These are phyloP conservation scores for Eueides isabella DNA, from an alignment of 1,140 invertebrate genomes.

Conservation along the genomic window DNA sequence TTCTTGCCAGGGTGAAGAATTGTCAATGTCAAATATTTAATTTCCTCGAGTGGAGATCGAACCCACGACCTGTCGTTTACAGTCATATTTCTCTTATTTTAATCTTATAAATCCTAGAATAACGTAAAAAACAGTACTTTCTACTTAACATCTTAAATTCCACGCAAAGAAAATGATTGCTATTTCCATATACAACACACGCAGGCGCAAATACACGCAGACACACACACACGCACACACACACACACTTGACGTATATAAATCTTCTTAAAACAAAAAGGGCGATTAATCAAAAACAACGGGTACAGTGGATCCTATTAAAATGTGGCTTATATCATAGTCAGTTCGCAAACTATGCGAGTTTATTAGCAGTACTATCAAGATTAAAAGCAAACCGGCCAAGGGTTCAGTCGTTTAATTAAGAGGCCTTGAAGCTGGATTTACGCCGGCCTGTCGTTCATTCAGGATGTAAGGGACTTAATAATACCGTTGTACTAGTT, in stretches of 20 bases:
- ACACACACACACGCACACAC: no score
- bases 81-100: no score
- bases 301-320: slow-evolving; percentile 20
- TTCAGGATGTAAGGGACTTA: slow-evolving; percentile 37
- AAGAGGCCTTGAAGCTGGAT: slow-evolving; percentile 58
- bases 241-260: not conserved
- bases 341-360: slow-evolving; percentile 43
- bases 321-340: slow-evolving; percentile 24
- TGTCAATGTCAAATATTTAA: not conserved
- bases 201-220: no score
- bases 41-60: not conserved
- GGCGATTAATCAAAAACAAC: not conserved
- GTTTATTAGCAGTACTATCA: slow-evolving; percentile 56
- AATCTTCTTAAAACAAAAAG: not conserved
- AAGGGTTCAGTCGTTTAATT: slow-evolving; percentile 54
- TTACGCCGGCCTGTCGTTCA: slow-evolving; percentile 49
- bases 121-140: no score
- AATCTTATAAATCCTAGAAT: no score
- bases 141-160: no score
- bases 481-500: slow-evolving; percentile 21
- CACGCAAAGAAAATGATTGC: no score
- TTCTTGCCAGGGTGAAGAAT: no score
- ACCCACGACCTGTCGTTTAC: not conserved
- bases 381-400: slow-evolving; percentile 56
- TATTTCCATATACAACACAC: no score